A percentile compares a stretch with the other conserved stretches of the same genome.
Evolutionary conservation across 2,888 invertebrate species (phyloP).

Genomic region (Xestoiulus laeticollis): DNA sequence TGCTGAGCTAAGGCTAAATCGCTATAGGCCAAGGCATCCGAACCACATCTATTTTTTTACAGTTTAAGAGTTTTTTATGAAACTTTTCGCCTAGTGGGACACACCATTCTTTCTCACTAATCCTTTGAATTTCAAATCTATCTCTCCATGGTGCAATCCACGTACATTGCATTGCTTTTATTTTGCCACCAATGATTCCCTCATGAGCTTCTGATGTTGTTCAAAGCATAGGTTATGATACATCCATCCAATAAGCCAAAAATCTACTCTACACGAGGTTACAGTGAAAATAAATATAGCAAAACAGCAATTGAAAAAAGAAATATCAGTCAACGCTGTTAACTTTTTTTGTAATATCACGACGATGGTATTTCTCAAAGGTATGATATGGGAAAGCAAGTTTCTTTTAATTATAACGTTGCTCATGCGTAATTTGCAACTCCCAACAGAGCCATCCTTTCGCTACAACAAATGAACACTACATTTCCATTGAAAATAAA

Average conservation of each 20-base stretch:
- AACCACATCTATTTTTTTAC: background rate
- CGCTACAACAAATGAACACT: background rate
- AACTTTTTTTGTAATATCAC: background rate
- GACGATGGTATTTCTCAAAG: background rate
- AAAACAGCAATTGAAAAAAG: background rate
- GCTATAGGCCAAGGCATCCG: background rate
- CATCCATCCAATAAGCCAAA: background rate
- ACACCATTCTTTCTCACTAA: background rate
- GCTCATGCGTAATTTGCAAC: background rate
- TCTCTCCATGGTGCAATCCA: conserved; percentile 24
- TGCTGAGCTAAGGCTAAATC: conserved; percentile 25
- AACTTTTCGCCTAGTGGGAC: conserved; percentile 1
- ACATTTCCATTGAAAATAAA: background rate
- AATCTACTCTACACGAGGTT: background rate
- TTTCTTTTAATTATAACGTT: background rate
- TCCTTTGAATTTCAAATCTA: conserved; percentile 14
- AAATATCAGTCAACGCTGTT: background rate
- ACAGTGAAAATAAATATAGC: background rate
- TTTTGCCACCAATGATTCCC: conserved; percentile 36
- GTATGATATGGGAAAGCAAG: background rate
- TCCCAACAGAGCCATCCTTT: conserved; percentile 1
- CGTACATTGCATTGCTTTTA: background rate
- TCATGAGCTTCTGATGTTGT: background rate
- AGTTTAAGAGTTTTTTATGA: background rate
- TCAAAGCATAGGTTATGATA: background rate